Conservation (phyloP, 2,888 invertebrate genomes). For the Alloscopus bannaensis region DNA sequence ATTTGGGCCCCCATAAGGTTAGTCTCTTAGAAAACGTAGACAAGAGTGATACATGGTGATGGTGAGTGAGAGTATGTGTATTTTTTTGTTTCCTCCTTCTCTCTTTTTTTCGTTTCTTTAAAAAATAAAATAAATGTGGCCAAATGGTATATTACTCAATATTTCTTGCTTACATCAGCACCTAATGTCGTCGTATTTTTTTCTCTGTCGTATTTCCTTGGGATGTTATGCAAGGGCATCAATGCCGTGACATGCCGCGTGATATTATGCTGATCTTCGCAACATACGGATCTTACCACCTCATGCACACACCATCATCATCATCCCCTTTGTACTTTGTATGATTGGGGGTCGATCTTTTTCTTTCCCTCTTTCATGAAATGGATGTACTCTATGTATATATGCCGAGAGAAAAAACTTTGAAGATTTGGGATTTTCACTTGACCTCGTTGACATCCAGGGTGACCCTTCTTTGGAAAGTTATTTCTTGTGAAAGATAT, state of each 20-base stretch:
- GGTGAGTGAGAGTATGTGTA: neutral
- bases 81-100: neutral
- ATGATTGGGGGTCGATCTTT: slow-evolving; percentile 21
- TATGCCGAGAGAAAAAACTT: too few relatives aligned
- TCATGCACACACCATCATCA: neutral
- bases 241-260: slow-evolving; percentile 1
- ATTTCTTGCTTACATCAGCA: slow-evolving; percentile 45
- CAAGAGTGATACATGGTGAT: too few relatives aligned
- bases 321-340: slow-evolving; percentile 5
- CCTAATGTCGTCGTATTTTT: slow-evolving; percentile 1
- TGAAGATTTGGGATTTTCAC: too few relatives aligned
- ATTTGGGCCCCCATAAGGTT: slow-evolving; percentile 93
- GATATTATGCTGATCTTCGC: slow-evolving; percentile 33
- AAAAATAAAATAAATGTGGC: slow-evolving; percentile 28
- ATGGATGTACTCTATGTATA: neutral
- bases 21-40: slow-evolving; percentile 73
- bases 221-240: slow-evolving; percentile 35
- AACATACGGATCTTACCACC: neutral
- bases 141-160: slow-evolving; percentile 23
- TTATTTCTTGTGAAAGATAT: slow-evolving; percentile 18
- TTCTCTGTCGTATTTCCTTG: neutral
- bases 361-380: too few relatives aligned
- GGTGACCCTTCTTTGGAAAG: too few relatives aligned
- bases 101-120: too few relatives aligned
- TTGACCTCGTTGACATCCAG: slow-evolving; percentile 27